A percentile compares a stretch with the other conserved stretches of the same genome.
These are phyloP conservation scores for Anguilla anguilla DNA, from an alignment of 2,797 vertebrate species.

Conservation along the genomic window DNA sequence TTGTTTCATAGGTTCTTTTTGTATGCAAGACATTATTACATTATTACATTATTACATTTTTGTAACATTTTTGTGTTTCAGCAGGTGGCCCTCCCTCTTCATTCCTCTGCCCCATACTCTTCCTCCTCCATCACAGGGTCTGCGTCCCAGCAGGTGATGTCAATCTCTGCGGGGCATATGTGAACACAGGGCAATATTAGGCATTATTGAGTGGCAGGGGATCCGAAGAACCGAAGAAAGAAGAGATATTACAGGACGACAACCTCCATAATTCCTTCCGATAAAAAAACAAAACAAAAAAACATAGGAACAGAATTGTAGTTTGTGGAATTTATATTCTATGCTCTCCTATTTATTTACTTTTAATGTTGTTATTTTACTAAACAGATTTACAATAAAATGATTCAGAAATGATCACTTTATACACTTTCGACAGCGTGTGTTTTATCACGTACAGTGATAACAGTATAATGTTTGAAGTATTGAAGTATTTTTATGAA, in stretches of 20 bases:
- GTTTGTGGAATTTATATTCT: neutral
- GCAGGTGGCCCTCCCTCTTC: conserved; percentile 50
- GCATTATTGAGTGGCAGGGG: neutral
- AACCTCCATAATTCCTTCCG: neutral
- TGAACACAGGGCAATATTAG: neutral
- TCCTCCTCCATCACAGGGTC: conserved; percentile 92
- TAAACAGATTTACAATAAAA: neutral
- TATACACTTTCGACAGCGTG: too few relatives aligned
- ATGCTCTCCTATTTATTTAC: neutral
- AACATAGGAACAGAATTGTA: neutral
- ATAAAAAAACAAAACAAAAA: neutral
- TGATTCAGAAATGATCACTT: too few relatives aligned
- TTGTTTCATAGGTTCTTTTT: conserved; percentile 61
- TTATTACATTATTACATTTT: conserved; percentile 57
- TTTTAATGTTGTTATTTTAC: neutral
- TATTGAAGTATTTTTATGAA: neutral
- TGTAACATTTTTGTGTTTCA: neutral
- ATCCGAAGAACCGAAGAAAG: neutral
- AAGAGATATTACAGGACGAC: neutral
- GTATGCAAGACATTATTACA: conserved; percentile 69
- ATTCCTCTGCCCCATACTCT: conserved; percentile 69
- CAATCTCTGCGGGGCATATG: conserved; percentile 79
- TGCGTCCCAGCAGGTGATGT: conserved; percentile 95
- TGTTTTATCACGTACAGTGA: too few relatives aligned
- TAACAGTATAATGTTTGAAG: neutral